A percentile compares a stretch with the other conserved stretches of the same genome.
These are phyloP conservation scores for Odocoileus virginianus DNA, from an alignment of 2,113 vertebrate genomes.

Conservation along the genomic window DNA sequence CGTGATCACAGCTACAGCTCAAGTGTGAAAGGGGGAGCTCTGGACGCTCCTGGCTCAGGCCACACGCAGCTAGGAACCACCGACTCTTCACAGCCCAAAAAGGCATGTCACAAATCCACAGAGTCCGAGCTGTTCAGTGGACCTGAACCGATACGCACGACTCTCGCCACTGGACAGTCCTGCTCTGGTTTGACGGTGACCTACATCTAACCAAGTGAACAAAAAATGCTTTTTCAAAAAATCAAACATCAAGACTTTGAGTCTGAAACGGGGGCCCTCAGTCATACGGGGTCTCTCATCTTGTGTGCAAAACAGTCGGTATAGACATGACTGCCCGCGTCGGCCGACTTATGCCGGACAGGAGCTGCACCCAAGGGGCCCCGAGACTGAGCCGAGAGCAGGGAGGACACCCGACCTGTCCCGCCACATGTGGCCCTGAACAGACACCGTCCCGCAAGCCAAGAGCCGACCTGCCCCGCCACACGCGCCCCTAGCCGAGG, in stretches of 20 bases:
- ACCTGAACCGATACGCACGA: accelerated
- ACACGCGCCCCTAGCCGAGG: neutral
- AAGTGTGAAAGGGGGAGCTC: neutral
- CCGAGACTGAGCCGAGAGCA: neutral
- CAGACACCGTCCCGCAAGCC: neutral
- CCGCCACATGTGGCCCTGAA: neutral
- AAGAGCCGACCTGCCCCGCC: neutral
- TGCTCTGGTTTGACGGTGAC: neutral
- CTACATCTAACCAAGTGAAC: neutral
- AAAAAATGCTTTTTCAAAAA: neutral
- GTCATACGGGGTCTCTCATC: neutral
- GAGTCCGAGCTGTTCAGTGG: neutral
- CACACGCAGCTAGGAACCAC: neutral
- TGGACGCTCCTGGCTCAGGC: neutral
- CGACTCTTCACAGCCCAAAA: neutral
- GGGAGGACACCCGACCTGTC: neutral
- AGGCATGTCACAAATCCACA: neutral
- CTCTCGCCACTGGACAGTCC: accelerated
- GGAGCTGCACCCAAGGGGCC: neutral
- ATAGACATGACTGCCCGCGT: neutral
- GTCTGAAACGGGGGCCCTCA: neutral
- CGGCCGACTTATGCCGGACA: accelerated
- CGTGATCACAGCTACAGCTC: neutral
- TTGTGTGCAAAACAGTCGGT: neutral
- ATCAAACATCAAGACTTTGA: neutral